Evolutionary conservation across 2,888 invertebrate genomes (phyloP).

Genomic region (Marasmarcha lunaedactyla): DNA sequence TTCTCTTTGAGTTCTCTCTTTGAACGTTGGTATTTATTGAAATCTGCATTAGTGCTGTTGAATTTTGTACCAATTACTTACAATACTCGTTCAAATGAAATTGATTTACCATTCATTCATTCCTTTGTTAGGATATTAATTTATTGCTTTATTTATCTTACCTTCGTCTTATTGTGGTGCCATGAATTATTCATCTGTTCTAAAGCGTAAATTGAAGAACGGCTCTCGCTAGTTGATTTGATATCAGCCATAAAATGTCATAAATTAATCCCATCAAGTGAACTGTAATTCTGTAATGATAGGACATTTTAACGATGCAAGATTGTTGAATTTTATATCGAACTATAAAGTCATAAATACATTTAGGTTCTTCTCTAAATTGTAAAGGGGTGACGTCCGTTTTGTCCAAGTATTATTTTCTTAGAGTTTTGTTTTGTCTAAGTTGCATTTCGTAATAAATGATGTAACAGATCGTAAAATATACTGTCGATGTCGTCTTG

Average conservation of each 20-base stretch:
- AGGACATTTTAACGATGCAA: slow-evolving; percentile 41
- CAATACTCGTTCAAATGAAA: no score
- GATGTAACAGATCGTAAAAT: slow-evolving; percentile 61
- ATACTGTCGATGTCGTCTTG: slow-evolving; percentile 44
- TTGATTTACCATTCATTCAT: no score
- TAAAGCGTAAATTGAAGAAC: slow-evolving; percentile 2
- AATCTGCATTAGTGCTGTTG: no score
- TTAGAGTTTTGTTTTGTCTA: slow-evolving; percentile 39
- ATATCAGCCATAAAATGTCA: slow-evolving; percentile 21
- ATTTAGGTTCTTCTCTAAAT: slow-evolving; percentile 14
- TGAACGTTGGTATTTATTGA: no score
- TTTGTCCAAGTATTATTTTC: slow-evolving; percentile 41
- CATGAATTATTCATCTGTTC: neutral
- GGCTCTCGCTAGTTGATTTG: slow-evolving; percentile 14
- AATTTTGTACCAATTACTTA: no score
- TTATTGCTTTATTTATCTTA: neutral
- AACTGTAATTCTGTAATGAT: slow-evolving; percentile 28
- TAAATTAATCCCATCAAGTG: slow-evolving; percentile 39
- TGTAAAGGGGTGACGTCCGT: slow-evolving; percentile 30
- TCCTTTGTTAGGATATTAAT: neutral
- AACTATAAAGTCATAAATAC: slow-evolving; percentile 40
- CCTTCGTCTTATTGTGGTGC: neutral
- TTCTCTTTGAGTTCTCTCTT: no score
- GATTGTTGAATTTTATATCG: slow-evolving; percentile 34
- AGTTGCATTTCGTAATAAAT: slow-evolving; percentile 44